Evolutionary conservation across 2,888 invertebrate species (phyloP).

Genomic region (Syritta pipiens): DNA sequence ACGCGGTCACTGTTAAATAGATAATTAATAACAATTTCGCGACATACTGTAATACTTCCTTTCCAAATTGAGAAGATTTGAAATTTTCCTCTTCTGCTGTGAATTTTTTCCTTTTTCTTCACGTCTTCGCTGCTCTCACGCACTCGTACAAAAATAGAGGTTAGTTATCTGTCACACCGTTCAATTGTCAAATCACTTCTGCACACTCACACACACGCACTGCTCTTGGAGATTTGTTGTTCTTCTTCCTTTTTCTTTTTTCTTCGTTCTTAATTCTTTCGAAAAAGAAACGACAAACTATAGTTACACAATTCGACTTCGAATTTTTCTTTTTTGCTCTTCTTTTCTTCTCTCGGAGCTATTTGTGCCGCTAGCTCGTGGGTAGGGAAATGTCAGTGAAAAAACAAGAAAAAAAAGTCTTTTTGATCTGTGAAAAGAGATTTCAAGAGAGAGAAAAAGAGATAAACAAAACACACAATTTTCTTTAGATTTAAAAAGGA

Average conservation of each 20-base stretch:
- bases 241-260: constrained; percentile 45
- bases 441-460: no score
- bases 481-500: no score
- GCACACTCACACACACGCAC: constrained; percentile 70
- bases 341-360: not conserved
- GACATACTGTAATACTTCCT: constrained; percentile 39
- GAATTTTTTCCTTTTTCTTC: constrained; percentile 24
- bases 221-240: no score
- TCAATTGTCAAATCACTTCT: constrained; percentile 68
- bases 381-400: constrained; percentile 1
- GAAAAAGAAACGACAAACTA: constrained; percentile 29
- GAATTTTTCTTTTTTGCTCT: constrained; percentile 1
- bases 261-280: constrained; percentile 4
- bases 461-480: no score
- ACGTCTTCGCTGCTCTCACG: constrained; percentile 66
- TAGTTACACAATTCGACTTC: constrained; percentile 36
- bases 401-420: not conserved
- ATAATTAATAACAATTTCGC: constrained; percentile 6
- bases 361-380: not conserved
- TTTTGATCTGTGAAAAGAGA: constrained; percentile 16
- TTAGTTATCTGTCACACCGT: constrained; percentile 67
- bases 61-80: constrained; percentile 6
- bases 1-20: not conserved
- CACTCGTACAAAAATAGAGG: constrained; percentile 66
- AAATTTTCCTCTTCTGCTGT: constrained; percentile 18